Evolutionary conservation across 2,797 vertebrate species (phyloP).

Genomic region (Antennarius maculatus): DNA sequence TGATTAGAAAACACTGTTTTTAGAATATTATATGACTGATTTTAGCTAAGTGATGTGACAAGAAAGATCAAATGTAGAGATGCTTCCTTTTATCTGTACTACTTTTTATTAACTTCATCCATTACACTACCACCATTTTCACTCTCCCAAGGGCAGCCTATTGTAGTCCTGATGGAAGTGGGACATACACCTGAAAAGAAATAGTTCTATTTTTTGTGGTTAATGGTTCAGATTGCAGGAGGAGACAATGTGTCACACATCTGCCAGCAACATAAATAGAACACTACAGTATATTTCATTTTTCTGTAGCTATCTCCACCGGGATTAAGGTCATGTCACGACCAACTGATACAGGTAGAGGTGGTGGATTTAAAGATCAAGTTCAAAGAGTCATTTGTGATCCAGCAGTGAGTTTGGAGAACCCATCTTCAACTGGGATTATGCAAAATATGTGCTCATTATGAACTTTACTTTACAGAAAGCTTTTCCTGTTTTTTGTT

Average conservation of each 20-base stretch:
- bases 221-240: slow-evolving; percentile 34
- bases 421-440: background rate
- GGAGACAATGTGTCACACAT: slow-evolving; percentile 23
- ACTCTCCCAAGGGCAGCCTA: slow-evolving; percentile 2
- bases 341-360: background rate
- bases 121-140: too few species aligned
- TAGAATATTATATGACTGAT: background rate
- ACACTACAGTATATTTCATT: slow-evolving; percentile 3
- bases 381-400: too few species aligned
- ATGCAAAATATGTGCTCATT: background rate
- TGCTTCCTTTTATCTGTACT: background rate
- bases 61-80: background rate
- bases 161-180: slow-evolving; percentile 28
- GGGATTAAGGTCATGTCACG: slow-evolving; percentile 1
- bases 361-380: background rate
- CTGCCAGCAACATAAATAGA: slow-evolving; percentile 18
- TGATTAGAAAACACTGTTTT: too few species aligned
- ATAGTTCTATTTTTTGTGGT: slow-evolving; percentile 24
- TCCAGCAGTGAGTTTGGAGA: background rate
- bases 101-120: background rate
- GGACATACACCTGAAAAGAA: slow-evolving; percentile 36
- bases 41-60: background rate
- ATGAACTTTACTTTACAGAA: background rate
- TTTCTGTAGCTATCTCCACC: slow-evolving; percentile 1
- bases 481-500: slow-evolving; percentile 62